phyloP scores from a whole-genome alignment of 2,113 vertebrate genomes.

The Poicephalus meyeri region DNA sequence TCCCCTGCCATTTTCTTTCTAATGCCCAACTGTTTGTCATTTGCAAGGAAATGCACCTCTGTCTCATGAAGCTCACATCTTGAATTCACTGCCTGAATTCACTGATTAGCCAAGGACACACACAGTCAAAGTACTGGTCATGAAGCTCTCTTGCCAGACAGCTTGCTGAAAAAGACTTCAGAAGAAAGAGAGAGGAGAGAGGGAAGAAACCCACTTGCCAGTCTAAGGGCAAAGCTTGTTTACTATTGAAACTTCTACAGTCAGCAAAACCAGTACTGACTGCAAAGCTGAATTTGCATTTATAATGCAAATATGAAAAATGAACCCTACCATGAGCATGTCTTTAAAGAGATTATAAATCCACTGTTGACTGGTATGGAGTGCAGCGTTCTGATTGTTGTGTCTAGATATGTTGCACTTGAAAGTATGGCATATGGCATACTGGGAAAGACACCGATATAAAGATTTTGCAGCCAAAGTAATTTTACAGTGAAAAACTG shows the following conservation, averaged over 20 bases:
- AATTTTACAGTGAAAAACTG: neutral
- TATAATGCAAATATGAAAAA: slow-evolving; percentile 80
- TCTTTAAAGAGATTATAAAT: slow-evolving; percentile 77
- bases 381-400: slow-evolving; percentile 54
- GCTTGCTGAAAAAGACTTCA: slow-evolving; percentile 43
- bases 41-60: neutral
- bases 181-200: neutral
- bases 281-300: slow-evolving; percentile 76
- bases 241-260: slow-evolving; percentile 68
- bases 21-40: neutral
- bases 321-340: slow-evolving; percentile 56
- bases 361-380: slow-evolving; percentile 54
- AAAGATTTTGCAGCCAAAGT: slow-evolving; percentile 13
- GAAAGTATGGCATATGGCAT: neutral
- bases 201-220: slow-evolving; percentile 46
- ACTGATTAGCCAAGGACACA: slow-evolving; percentile 6
- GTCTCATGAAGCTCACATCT: slow-evolving; percentile 15
- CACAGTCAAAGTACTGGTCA: neutral
- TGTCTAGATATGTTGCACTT: slow-evolving; percentile 18
- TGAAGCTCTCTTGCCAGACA: slow-evolving; percentile 22
- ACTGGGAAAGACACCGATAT: slow-evolving; percentile 6
- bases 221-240: slow-evolving; percentile 72
- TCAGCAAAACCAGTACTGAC: slow-evolving; percentile 70
- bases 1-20: neutral
- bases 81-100: slow-evolving; percentile 9